Conservation (phyloP, 1,140 invertebrate species). For the Venustaconcha ellipsiformis region DNA sequence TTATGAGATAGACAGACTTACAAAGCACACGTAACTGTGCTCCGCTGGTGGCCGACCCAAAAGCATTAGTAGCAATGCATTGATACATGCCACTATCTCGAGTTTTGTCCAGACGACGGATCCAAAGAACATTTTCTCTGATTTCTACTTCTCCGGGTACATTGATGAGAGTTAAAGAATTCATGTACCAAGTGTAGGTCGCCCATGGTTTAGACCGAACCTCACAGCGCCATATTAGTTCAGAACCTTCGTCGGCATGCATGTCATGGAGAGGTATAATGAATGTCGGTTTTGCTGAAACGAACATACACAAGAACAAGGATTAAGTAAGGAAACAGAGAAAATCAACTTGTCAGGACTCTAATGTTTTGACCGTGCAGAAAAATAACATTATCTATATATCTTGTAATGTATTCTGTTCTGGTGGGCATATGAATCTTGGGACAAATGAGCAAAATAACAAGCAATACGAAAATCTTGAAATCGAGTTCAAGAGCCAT, state of each 20-base stretch:
- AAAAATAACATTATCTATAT: too few relatives aligned
- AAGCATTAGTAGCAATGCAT: slow-evolving; percentile 89
- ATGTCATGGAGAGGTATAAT: slow-evolving; percentile 90
- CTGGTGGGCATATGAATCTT: too few relatives aligned
- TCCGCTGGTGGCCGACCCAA: slow-evolving; percentile 88
- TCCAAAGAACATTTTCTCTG: slow-evolving; percentile 43
- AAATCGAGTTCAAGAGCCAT: too few relatives aligned
- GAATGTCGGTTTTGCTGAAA: slow-evolving; percentile 88
- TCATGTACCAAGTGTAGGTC: slow-evolving; percentile 86
- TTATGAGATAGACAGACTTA: slow-evolving; percentile 24
- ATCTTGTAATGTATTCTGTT: too few relatives aligned
- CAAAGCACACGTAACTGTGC: slow-evolving; percentile 84
- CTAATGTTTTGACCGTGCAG: too few relatives aligned
- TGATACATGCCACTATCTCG: slow-evolving; percentile 94
- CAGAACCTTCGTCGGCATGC: slow-evolving; percentile 84
- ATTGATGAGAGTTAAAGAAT: slow-evolving; percentile 72
- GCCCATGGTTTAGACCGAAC: slow-evolving; percentile 94
- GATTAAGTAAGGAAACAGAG: too few relatives aligned
- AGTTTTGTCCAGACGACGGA: slow-evolving; percentile 33
- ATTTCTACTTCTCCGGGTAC: slow-evolving; percentile 69
- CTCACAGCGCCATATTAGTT: slow-evolving; percentile 94
- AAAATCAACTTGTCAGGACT: too few relatives aligned
- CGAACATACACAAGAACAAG: slow-evolving; percentile 27
- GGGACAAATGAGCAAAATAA: too few relatives aligned
- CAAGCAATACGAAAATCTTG: too few relatives aligned